phyloP scores from a whole-genome alignment of 37 sponge, comb jelly and placozoan genomes.

The Ianthella basta region DNA sequence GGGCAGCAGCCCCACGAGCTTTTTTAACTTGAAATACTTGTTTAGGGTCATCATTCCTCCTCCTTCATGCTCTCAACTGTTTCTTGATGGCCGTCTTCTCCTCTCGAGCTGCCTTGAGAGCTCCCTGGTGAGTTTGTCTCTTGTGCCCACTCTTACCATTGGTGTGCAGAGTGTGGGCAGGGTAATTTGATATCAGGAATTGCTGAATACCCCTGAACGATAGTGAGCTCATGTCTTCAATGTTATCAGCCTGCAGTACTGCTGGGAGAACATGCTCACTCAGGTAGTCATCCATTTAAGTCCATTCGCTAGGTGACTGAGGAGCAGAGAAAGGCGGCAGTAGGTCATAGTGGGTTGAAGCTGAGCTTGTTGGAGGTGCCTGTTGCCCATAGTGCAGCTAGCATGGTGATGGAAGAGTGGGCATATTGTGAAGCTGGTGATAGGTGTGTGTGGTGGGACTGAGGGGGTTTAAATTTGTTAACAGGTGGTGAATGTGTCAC shows the following conservation, averaged over 20 bases:
- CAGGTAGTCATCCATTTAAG: neutral
- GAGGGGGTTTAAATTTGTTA: no score
- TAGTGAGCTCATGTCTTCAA: neutral
- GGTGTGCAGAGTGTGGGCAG: neutral
- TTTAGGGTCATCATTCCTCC: slow-evolving; percentile 6
- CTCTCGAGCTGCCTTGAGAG: neutral
- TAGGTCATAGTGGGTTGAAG: no score
- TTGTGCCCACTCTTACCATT: neutral
- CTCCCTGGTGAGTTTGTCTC: no score
- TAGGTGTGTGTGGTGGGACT: no score
- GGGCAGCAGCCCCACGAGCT: no score
- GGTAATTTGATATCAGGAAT: neutral
- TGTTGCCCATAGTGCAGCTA: no score
- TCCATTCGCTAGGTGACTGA: neutral
- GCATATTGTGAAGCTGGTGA: no score
- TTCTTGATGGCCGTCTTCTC: slow-evolving; percentile 1
- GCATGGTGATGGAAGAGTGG: no score
- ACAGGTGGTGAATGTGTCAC: no score
- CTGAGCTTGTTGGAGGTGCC: no score
- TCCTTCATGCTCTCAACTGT: neutral
- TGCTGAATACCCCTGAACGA: neutral
- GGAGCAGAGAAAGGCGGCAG: no score
- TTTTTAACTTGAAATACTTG: no score
- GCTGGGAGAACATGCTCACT: neutral
- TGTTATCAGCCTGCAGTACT: neutral